Evolutionary conservation across 2,797 vertebrate genomes (phyloP).

Genomic region (Danio jaintianensis): DNA sequence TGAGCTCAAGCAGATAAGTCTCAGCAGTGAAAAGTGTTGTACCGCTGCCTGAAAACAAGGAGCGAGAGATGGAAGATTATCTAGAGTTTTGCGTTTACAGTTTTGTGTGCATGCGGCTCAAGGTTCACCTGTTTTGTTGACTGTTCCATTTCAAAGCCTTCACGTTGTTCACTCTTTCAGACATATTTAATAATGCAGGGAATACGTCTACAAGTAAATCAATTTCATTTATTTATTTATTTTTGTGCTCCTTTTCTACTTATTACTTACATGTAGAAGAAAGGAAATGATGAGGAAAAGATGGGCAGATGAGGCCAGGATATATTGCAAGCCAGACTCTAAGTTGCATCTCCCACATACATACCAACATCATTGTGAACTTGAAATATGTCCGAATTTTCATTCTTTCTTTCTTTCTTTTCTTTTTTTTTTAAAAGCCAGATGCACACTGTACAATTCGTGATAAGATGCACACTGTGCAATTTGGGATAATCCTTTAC

Average conservation of each 20-base stretch:
- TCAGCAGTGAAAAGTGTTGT: slow-evolving; percentile 80
- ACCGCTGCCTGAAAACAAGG: slow-evolving; percentile 62
- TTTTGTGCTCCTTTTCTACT: background rate
- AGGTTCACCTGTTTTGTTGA: slow-evolving; percentile 28
- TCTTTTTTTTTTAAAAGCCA: too few relatives aligned
- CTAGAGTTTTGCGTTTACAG: slow-evolving; percentile 59
- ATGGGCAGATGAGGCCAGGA: background rate
- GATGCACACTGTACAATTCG: too few relatives aligned
- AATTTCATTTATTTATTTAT: background rate
- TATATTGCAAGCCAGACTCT: background rate
- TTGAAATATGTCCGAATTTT: too few relatives aligned
- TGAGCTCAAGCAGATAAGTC: slow-evolving; percentile 91
- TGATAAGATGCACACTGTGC: too few relatives aligned
- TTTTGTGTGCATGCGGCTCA: slow-evolving; percentile 48
- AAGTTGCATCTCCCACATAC: background rate
- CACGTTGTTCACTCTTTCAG: background rate
- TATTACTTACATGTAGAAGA: background rate
- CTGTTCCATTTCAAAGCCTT: slow-evolving; percentile 7
- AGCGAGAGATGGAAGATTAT: slow-evolving; percentile 73
- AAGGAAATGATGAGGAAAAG: background rate
- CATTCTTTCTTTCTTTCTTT: too few relatives aligned
- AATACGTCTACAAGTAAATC: background rate
- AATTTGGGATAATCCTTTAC: too few relatives aligned
- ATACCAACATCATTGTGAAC: background rate
- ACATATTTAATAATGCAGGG: background rate